Conservation (phyloP, 2,888 invertebrate genomes). For the Hyles lineata region DNA sequence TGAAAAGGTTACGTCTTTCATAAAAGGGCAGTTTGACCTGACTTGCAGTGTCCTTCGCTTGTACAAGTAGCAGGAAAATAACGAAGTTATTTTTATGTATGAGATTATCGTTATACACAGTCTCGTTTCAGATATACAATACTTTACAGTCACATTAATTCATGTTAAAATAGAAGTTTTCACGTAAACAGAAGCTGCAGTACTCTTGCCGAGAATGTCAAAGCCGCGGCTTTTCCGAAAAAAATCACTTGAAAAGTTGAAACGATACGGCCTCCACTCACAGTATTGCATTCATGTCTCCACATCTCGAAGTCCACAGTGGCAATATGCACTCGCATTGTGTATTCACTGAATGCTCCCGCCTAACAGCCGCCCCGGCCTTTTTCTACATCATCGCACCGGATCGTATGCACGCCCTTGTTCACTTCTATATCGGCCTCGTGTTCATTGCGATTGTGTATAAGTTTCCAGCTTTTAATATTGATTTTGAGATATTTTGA, state of each 20-base stretch:
- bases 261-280: conserved; percentile 5
- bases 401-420: not conserved
- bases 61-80: not conserved
- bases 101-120: too few species aligned
- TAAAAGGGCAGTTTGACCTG: not conserved
- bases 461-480: not conserved
- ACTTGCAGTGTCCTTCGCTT: not conserved
- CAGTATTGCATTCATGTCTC: conserved; percentile 12
- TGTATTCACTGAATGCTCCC: conserved; percentile 4
- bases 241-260: not conserved
- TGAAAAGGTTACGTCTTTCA: not conserved
- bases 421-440: not conserved
- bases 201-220: not conserved
- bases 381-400: conserved; percentile 18
- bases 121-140: not conserved
- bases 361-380: not conserved
- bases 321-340: conserved; percentile 18
- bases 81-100: too few species aligned
- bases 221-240: not conserved
- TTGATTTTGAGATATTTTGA: not conserved
- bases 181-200: not conserved
- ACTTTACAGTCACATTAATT: not conserved
- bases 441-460: not conserved
- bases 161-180: not conserved
- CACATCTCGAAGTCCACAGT: not conserved